Evolutionary conservation across 2,888 invertebrate genomes (phyloP), one percentile per base, ranked within the genome.

Genomic region (Norana najaformis): DNA sequence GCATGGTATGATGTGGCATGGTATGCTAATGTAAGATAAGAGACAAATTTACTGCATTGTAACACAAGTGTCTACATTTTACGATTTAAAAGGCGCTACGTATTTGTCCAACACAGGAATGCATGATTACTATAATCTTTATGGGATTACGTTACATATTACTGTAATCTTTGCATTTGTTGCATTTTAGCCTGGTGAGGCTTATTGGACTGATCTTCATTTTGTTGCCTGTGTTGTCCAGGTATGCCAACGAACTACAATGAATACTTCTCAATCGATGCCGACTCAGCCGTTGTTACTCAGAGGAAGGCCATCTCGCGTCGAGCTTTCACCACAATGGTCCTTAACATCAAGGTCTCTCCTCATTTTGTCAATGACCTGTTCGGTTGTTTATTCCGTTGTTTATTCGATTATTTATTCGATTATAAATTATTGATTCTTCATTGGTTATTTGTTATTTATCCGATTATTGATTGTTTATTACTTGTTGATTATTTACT

Each of bases 191-290:
- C 23, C 30, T 30, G 53, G n/a, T 69, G 69, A n/a, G n/a, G n/a
- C 11, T n/a, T 69, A 69, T 30, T 20, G 47, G 23, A 47, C 23
- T 69, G 69, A 13, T 69, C 16, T 69, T 69, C 69, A 69, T 69
- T 6, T 69, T 69, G 30, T 69, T n/a, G n/a, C 69, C n/a, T 69
- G 30, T n/a, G 8, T 69, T 88, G 35, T 35, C 30, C n/a, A 89
- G 91, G 90, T 3, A 91, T 89, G 41, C 91, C 91, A 20, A 35
- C 83, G 6, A 53, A 91, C 34, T 91, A 90, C 37, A 34, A 18
- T 20, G 89, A 90, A 1, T 91, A 90, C 47, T 91, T 91, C 47
- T n/a, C 69, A 35, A 91, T 92, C 23, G 91, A 92, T 69, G 47
- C 69, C 20, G 82, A 83, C 30, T 83, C 90, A 1, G 92, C 91